Conservation (phyloP, 2,888 invertebrate genomes). For the Xestobium rufovillosum region DNA sequence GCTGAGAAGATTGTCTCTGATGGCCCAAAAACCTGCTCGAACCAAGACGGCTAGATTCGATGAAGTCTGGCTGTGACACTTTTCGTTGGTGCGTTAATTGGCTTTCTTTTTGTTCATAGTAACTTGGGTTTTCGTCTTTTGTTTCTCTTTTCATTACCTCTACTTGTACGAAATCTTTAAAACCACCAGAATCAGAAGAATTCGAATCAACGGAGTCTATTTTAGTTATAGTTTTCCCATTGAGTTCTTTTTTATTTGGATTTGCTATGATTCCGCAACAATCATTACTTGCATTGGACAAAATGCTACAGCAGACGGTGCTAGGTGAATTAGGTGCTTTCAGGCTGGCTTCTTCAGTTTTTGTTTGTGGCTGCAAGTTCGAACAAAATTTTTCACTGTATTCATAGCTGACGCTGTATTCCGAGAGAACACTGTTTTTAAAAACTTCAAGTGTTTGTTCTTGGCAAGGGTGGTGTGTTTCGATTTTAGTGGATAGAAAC, state of each 20-base stretch:
- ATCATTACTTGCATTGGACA: slow-evolving; percentile 41
- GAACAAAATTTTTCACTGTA: slow-evolving; percentile 34
- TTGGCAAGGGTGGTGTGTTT: slow-evolving; percentile 3
- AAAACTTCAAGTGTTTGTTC: not conserved
- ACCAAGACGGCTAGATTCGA: slow-evolving; percentile 26
- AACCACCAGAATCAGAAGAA: slow-evolving; percentile 44
- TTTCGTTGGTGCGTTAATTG: slow-evolving; percentile 34
- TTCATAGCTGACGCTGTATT: slow-evolving; percentile 23
- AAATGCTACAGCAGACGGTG: slow-evolving; percentile 43
- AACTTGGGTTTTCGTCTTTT: slow-evolving; percentile 13
- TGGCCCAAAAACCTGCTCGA: slow-evolving; percentile 30
- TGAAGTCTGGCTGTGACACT: slow-evolving; percentile 38
- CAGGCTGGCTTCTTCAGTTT: slow-evolving; percentile 27
- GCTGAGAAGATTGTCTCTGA: slow-evolving; percentile 36
- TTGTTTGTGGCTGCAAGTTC: slow-evolving; percentile 28
- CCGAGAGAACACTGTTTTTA: not conserved
- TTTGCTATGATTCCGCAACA: slow-evolving; percentile 42
- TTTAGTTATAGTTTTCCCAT: slow-evolving; percentile 37
- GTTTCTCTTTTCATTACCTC: slow-evolving; percentile 29
- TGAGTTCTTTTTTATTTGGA: slow-evolving; percentile 36
- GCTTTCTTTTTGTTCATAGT: slow-evolving; percentile 12
- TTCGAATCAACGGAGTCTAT: slow-evolving; percentile 42
- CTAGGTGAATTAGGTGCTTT: slow-evolving; percentile 42
- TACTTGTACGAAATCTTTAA: slow-evolving; percentile 42
- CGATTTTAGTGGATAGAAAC: not conserved